Evolutionary conservation across 2,113 vertebrate genomes (phyloP).

Genomic region (Cephalopholis sonnerati): DNA sequence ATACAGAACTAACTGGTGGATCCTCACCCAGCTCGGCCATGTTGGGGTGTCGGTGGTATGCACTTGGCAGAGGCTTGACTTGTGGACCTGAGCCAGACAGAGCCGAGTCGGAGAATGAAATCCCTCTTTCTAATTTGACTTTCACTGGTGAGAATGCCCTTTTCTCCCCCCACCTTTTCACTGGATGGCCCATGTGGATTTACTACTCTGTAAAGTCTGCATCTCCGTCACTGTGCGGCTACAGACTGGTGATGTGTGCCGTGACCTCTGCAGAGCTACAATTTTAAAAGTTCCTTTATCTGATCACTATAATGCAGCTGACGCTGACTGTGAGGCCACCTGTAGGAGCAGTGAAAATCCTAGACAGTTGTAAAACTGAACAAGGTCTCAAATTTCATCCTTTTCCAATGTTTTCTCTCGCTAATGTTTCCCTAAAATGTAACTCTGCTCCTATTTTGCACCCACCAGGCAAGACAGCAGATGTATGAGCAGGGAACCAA

Average conservation of each 20-base stretch:
- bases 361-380: not conserved
- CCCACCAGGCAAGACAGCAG: slow-evolving; percentile 5
- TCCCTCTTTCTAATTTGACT: slow-evolving; percentile 68
- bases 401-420: not conserved
- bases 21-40: slow-evolving; percentile 33
- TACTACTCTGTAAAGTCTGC: slow-evolving; percentile 65
- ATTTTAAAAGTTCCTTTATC: slow-evolving; percentile 45
- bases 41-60: slow-evolving; percentile 55
- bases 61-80: slow-evolving; percentile 62
- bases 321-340: slow-evolving; percentile 8
- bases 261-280: slow-evolving; percentile 53
- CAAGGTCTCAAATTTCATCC: not conserved
- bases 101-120: slow-evolving; percentile 55
- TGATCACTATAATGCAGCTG: not conserved
- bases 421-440: not conserved
- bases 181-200: slow-evolving; percentile 47
- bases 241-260: not conserved
- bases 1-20: slow-evolving; percentile 13
- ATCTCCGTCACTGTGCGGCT: slow-evolving; percentile 8
- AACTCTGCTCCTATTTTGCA: not conserved
- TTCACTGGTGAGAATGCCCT: slow-evolving; percentile 70
- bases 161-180: slow-evolving; percentile 61
- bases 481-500: slow-evolving; percentile 36
- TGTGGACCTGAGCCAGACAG: slow-evolving; percentile 53
- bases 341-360: slow-evolving; percentile 25